Base-by-base conservation (phyloP, 2,797 vertebrate genomes). In the Danio kyathit region DNA sequence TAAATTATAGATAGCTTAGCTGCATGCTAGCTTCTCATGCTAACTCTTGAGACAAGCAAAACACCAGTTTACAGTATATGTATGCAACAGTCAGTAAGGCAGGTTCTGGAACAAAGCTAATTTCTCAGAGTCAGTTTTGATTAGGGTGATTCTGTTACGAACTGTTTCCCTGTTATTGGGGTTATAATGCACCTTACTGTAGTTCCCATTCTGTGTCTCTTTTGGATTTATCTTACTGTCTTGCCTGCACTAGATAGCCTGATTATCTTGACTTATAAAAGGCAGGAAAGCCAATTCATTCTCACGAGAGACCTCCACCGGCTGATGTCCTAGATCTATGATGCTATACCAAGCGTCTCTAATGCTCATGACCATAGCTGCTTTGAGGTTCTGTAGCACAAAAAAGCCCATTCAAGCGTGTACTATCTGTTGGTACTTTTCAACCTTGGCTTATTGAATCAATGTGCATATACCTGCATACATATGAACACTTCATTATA, bases 171-270 rank as follows among this genome's bases (percentile, higher is more conserved):
- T 88, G 88, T 85, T 86, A 87, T 66, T 74, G 74, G 83, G 85
- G 76, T 81, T 46, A 88, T 87, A 91, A 91, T 73, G 8, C 59
- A 91, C 88, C 88, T 88, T 89, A 92, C 92, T 93, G 90, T 85
- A 80, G 82, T 86, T 40, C 69, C 76, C 83, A 88, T 84, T 82
- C 84, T 82, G 84, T 83, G 86, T 90, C 89, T 89, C 83, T 86
- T 82, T 70, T 12, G n/a, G 40, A 44, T 75, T 40, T 64, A 43
- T 57, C 12, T 78, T 56, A 72, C 40, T 52, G 52, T 76, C 66
- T 71, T 66, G 60, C 19, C 41, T 72, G 60, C 74, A 67, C 56
- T 82, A 41, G 40, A 74, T 61, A 78, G 79, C 73, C 84, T 84
- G 79, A 84, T 87, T 88, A 87, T 79, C 76, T 77, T 9, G 79